These are phyloP conservation scores for Lottia gigantea DNA, from an alignment of 2,888 invertebrate species.

Conservation along the genomic window DNA sequence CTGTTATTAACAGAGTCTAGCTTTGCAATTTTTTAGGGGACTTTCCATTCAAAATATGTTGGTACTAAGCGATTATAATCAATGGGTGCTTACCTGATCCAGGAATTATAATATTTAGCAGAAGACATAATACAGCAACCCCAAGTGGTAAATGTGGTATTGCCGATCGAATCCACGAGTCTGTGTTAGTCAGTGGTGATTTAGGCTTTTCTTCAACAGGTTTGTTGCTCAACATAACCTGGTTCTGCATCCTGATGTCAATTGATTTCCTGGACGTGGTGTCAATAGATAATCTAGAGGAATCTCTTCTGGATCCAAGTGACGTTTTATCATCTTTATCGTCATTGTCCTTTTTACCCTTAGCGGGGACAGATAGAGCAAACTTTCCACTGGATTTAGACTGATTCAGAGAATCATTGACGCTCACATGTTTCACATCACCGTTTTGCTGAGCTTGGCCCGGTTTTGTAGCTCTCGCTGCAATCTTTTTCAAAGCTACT, in stretches of 20 bases:
- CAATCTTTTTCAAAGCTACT: slow-evolving; percentile 18
- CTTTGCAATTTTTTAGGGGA: no score
- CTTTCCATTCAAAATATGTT: no score
- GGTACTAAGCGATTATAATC: no score
- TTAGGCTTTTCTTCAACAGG: slow-evolving; percentile 35
- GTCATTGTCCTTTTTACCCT: slow-evolving; percentile 7
- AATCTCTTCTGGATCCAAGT: slow-evolving; percentile 30
- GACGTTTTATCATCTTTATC: slow-evolving; percentile 28
- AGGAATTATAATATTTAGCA: slow-evolving; percentile 83
- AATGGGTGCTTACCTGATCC: slow-evolving; percentile 77
- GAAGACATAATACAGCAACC: slow-evolving; percentile 87
- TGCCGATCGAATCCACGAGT: slow-evolving; percentile 88
- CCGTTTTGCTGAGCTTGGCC: slow-evolving; percentile 4
- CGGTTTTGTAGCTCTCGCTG: not conserved
- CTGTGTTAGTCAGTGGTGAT: slow-evolving; percentile 47
- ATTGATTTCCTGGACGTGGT: slow-evolving; percentile 36
- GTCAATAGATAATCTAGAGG: slow-evolving; percentile 29
- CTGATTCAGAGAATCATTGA: slow-evolving; percentile 13
- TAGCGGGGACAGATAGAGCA: slow-evolving; percentile 29
- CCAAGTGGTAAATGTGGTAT: slow-evolving; percentile 90
- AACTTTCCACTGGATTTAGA: slow-evolving; percentile 30
- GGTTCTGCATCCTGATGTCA: slow-evolving; percentile 30
- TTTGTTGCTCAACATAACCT: not conserved
- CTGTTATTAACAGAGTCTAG: no score
- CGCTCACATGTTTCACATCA: slow-evolving; percentile 12